These are phyloP conservation scores for Acanthisitta chloris DNA, from an alignment of 2,113 vertebrate species.

Conservation along the genomic window DNA sequence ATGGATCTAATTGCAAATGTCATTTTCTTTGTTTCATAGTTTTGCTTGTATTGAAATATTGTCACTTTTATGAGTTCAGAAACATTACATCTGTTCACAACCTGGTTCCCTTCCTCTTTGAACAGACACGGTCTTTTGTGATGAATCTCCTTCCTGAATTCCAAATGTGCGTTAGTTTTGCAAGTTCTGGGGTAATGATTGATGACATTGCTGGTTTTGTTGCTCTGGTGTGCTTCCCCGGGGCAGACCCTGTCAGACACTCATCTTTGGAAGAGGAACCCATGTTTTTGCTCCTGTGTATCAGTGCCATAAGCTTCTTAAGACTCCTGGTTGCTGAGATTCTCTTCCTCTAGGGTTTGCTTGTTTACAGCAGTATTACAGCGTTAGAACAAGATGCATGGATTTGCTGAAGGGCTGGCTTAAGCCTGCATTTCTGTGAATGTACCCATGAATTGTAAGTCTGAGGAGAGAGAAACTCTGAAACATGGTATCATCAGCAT, in stretches of 20 bases:
- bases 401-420: not conserved
- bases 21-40: slow-evolving; percentile 39
- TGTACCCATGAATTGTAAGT: not conserved
- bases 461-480: not conserved
- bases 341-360: not conserved
- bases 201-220: not conserved
- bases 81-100: slow-evolving; percentile 57
- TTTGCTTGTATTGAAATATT: slow-evolving; percentile 31
- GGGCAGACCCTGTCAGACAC: not conserved
- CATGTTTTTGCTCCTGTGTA: not conserved
- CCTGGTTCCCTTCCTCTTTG: slow-evolving; percentile 32
- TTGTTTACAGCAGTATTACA: not conserved
- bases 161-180: not conserved
- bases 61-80: slow-evolving; percentile 29
- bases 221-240: not conserved
- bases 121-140: slow-evolving; percentile 7
- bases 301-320: not conserved
- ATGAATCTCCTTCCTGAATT: slow-evolving; percentile 40
- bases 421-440: not conserved
- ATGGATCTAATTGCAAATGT: slow-evolving; percentile 30
- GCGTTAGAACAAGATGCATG: not conserved
- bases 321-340: not conserved
- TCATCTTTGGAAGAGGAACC: not conserved
- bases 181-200: not conserved
- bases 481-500: not conserved